Percentiles rank a stretch among this genome's conserved stretches.
Evolutionary conservation across 2,113 vertebrate genomes (phyloP).

Genomic region (Misgurnus anguillicaudatus): DNA sequence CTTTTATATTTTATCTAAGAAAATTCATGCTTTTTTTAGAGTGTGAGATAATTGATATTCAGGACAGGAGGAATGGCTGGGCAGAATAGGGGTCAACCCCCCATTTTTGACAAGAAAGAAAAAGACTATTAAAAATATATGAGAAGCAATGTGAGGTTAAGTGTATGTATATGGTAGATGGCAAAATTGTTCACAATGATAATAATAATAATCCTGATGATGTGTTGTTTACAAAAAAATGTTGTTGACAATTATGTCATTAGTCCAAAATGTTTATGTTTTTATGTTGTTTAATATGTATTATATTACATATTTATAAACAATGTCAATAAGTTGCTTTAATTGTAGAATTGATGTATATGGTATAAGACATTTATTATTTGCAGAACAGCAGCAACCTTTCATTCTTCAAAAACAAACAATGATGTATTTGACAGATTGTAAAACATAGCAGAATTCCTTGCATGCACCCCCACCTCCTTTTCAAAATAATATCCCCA

Average conservation of each 20-base stretch:
- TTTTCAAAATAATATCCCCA: constrained; percentile 53
- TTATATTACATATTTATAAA: background rate
- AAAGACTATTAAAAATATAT: constrained; percentile 49
- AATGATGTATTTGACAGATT: constrained; percentile 24
- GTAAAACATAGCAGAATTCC: constrained; percentile 34
- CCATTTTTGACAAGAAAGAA: constrained; percentile 22
- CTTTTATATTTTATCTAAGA: background rate
- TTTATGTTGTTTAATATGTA: background rate
- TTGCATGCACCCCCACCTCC: constrained; percentile 46
- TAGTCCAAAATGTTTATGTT: no score
- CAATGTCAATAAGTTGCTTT: background rate
- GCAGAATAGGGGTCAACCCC: constrained; percentile 32
- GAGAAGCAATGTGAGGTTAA: constrained; percentile 35
- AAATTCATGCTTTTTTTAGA: constrained; percentile 35
- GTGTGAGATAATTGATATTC: constrained; percentile 67
- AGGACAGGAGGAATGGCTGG: constrained; percentile 28
- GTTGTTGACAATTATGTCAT: no score
- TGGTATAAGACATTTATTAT: constrained; percentile 13
- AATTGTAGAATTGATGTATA: background rate
- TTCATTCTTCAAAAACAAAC: constrained; percentile 2
- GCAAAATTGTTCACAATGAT: background rate
- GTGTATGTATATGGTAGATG: constrained; percentile 30
- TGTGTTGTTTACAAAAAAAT: no score
- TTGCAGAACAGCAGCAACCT: background rate
- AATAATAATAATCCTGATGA: no score